Conservation (phyloP, 2,797 vertebrate genomes). For the Allobates femoralis region DNA sequence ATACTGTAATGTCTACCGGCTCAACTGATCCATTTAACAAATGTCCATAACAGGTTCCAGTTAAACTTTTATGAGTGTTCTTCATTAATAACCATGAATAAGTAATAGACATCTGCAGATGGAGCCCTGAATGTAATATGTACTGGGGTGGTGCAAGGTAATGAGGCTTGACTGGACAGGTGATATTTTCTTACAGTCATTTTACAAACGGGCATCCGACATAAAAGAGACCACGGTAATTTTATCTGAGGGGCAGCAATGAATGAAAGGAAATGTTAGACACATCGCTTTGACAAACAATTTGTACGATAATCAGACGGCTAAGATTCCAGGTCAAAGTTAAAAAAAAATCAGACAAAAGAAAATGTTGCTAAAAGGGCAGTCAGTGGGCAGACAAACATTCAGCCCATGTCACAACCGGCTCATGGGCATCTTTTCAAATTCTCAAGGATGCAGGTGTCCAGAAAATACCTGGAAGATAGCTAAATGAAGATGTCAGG, state of each 20-base stretch:
- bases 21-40: conserved; percentile 13
- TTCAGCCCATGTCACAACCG: neutral
- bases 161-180: conserved; percentile 19
- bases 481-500: neutral
- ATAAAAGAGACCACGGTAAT: conserved; percentile 49
- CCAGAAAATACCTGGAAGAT: neutral
- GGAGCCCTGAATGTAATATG: conserved; percentile 7
- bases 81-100: conserved; percentile 34
- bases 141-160: neutral
- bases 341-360: conserved; percentile 28
- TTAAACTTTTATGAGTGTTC: neutral
- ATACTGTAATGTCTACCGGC: neutral
- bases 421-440: neutral
- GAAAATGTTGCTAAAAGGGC: conserved; percentile 33
- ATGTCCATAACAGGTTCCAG: neutral
- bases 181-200: conserved; percentile 41
- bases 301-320: conserved; percentile 26
- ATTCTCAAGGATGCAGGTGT: conserved; percentile 16
- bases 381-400: neutral
- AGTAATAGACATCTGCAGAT: conserved; percentile 41
- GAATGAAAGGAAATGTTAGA: conserved; percentile 41
- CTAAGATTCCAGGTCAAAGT: neutral
- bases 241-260: conserved; percentile 17
- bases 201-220: neutral
- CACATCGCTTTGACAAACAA: conserved; percentile 39